These are phyloP conservation scores for Physocephala rufipes DNA, from an alignment of 2,888 invertebrate genomes.

Conservation along the genomic window DNA sequence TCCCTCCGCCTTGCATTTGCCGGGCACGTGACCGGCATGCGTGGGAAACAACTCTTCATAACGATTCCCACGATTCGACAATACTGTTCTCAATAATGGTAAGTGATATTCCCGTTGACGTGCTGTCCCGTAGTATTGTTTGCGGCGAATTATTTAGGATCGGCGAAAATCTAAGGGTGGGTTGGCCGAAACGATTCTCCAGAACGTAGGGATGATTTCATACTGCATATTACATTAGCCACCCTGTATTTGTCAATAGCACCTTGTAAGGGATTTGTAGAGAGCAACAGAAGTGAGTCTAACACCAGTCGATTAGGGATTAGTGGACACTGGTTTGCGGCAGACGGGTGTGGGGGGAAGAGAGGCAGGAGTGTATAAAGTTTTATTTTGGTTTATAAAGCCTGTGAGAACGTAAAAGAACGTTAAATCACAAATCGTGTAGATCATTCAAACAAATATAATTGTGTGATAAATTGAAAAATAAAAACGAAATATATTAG, in stretches of 20 bases:
- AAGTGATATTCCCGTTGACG: neutral
- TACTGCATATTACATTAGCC: neutral
- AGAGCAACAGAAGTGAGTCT: neutral
- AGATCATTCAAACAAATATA: no score
- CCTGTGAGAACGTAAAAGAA: no score
- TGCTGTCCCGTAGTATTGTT: neutral
- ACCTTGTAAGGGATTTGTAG: neutral
- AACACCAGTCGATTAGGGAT: no score
- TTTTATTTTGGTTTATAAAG: no score
- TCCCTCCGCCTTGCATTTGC: slow-evolving; percentile 40
- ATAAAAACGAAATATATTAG: no score
- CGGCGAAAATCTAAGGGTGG: neutral
- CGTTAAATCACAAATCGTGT: no score
- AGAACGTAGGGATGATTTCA: neutral
- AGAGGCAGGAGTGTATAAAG: no score
- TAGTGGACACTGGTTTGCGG: no score
- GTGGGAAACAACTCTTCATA: slow-evolving; percentile 58
- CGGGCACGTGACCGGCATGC: slow-evolving; percentile 64
- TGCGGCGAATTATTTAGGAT: slow-evolving; percentile 10
- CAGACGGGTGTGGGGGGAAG: no score
- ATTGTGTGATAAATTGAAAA: no score
- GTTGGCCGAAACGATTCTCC: neutral
- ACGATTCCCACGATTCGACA: slow-evolving; percentile 25
- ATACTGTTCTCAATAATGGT: neutral
- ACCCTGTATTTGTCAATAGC: neutral